These are phyloP conservation scores for Andrena praecox DNA, from an alignment of 2,888 invertebrate species.

Conservation along the genomic window DNA sequence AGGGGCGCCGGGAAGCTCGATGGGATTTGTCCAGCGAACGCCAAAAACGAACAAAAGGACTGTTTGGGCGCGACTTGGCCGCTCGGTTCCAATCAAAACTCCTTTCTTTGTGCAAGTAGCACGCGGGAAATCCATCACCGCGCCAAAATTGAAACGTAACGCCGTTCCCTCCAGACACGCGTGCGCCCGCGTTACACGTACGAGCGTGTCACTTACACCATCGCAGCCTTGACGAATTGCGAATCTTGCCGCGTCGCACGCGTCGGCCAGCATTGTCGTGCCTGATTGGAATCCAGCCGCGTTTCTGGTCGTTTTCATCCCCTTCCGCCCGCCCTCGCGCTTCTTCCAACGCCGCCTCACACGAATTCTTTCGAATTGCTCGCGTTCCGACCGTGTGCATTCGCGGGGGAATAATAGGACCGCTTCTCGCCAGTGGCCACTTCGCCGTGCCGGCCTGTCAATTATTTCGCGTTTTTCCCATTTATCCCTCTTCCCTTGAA, in stretches of 20 bases:
- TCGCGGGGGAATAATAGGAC: constrained; percentile 18
- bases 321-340: not conserved
- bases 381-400: not conserved
- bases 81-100: constrained; percentile 69
- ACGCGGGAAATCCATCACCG: constrained; percentile 73
- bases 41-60: constrained; percentile 63
- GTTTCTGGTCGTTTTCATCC: constrained; percentile 47
- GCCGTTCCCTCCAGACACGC: constrained; percentile 61
- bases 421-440: constrained; percentile 22
- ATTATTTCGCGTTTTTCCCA: constrained; percentile 16
- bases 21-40: constrained; percentile 57
- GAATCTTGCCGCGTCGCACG: constrained; percentile 55
- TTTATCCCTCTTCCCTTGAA: not conserved
- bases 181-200: constrained; percentile 46
- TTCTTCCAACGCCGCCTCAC: not conserved
- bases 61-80: constrained; percentile 59
- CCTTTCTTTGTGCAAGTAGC: constrained; percentile 62
- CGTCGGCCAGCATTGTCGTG: constrained; percentile 68
- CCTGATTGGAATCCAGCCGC: constrained; percentile 75
- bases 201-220: constrained; percentile 47
- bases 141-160: constrained; percentile 79
- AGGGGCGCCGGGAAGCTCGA: constrained; percentile 36
- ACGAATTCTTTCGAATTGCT: constrained; percentile 42
- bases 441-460: constrained; percentile 2
- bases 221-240: constrained; percentile 57